Conservation (phyloP, 37 sponge, comb jelly and placozoan genomes). For the Spongilla lacustris region DNA sequence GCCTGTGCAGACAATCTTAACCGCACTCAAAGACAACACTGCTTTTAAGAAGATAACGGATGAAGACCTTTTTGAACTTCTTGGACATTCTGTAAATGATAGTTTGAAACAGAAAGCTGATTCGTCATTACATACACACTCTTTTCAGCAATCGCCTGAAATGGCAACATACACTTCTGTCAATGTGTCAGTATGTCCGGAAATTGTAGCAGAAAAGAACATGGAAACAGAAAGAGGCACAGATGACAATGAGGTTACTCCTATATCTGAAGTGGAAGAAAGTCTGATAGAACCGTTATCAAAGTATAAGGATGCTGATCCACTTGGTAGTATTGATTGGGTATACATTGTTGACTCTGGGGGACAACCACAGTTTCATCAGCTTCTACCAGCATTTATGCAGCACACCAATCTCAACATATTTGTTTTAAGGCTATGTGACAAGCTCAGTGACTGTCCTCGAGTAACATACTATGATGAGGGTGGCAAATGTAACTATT, state of each 20-base stretch:
- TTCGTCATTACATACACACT: too few species aligned
- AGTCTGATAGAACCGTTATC: background rate
- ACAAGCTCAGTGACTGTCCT: background rate
- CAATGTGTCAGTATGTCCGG: background rate
- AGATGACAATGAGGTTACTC: too few species aligned
- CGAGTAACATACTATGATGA: slow-evolving; percentile 1
- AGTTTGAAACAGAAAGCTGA: background rate
- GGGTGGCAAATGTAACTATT: background rate
- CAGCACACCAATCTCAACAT: background rate
- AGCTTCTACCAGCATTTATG: slow-evolving; percentile 27
- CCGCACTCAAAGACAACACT: background rate
- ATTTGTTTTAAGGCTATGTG: slow-evolving; percentile 22
- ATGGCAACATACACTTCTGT: background rate
- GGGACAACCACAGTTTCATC: slow-evolving; percentile 45
- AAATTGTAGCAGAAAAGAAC: background rate
- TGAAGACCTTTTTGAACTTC: background rate
- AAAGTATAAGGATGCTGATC: background rate
- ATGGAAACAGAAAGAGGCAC: background rate
- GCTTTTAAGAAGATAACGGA: background rate
- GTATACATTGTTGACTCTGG: slow-evolving; percentile 24
- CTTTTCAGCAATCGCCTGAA: background rate
- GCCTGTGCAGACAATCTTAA: background rate
- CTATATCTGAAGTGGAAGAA: background rate
- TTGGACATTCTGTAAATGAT: background rate
- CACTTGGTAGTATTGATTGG: background rate